Percentiles rank a stretch among this genome's conserved stretches.
These are phyloP conservation scores for Perizoma affinitatum DNA, from an alignment of 2,888 invertebrate species.

Conservation along the genomic window DNA sequence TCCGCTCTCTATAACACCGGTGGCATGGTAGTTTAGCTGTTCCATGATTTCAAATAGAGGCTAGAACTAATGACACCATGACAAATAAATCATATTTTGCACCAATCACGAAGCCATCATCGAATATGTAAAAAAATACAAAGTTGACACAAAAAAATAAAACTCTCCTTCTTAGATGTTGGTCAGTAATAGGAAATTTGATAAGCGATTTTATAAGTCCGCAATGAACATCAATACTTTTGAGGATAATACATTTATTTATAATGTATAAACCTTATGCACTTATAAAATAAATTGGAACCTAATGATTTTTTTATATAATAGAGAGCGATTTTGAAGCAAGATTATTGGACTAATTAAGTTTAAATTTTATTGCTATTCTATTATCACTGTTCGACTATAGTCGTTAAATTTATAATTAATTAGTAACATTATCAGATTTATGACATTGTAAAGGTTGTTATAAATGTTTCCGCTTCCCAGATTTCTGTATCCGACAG, in stretches of 20 bases:
- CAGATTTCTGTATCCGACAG: slow-evolving; percentile 2
- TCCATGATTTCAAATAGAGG: no score
- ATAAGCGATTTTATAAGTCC: no score
- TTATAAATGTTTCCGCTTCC: slow-evolving; percentile 16
- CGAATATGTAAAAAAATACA: no score
- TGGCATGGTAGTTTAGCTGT: no score
- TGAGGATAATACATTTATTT: slow-evolving; percentile 53
- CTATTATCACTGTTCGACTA: slow-evolving; percentile 29
- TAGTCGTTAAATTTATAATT: slow-evolving; percentile 28
- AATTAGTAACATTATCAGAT: slow-evolving; percentile 26
- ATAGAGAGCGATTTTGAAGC: slow-evolving; percentile 46
- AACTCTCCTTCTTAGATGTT: no score
- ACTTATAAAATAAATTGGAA: slow-evolving; percentile 53
- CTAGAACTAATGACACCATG: no score
- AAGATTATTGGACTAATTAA: slow-evolving; percentile 50
- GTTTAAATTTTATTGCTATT: slow-evolving; percentile 41
- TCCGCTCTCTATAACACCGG: no score
- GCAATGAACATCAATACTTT: slow-evolving; percentile 43
- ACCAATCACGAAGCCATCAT: no score
- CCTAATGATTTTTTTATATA: slow-evolving; percentile 59
- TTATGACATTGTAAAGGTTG: not conserved
- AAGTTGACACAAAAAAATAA: no score
- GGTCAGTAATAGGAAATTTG: no score
- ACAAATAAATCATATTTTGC: no score
- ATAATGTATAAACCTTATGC: slow-evolving; percentile 41